These are phyloP conservation scores for Blennius ocellaris DNA, from an alignment of 2,113 vertebrate species.

Conservation along the genomic window DNA sequence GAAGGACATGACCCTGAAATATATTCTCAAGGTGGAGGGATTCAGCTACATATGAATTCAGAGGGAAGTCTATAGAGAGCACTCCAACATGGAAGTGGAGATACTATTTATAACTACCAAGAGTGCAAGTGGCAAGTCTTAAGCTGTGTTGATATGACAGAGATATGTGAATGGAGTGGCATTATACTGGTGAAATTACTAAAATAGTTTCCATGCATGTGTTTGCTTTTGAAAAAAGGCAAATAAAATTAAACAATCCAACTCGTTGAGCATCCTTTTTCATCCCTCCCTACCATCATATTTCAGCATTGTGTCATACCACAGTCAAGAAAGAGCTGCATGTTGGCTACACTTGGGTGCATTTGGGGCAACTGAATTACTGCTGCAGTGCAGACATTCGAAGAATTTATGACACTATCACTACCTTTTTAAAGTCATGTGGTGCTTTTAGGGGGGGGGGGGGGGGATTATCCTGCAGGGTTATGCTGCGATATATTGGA, in stretches of 20 bases:
- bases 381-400: slow-evolving; percentile 69
- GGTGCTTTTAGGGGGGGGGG: background rate
- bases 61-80: background rate
- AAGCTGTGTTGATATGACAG: slow-evolving; percentile 6
- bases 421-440: slow-evolving; percentile 21
- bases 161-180: no score
- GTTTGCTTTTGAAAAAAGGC: no score
- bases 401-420: slow-evolving; percentile 41
- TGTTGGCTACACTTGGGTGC: slow-evolving; percentile 32
- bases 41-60: background rate
- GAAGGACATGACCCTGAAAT: slow-evolving; percentile 47
- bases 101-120: background rate
- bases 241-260: slow-evolving; percentile 1
- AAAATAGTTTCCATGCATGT: no score
- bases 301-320: slow-evolving; percentile 31
- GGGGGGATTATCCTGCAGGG: slow-evolving; percentile 1
- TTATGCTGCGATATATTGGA: slow-evolving; percentile 4
- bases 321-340: slow-evolving; percentile 26
- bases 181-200: no score
- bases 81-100: background rate
- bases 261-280: slow-evolving; percentile 28
- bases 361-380: slow-evolving; percentile 33
- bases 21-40: slow-evolving; percentile 5
- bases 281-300: slow-evolving; percentile 26
- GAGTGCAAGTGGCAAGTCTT: slow-evolving; percentile 4